phyloP scores from a whole-genome alignment of 2,113 vertebrate species.

The Tringa solitaria region DNA sequence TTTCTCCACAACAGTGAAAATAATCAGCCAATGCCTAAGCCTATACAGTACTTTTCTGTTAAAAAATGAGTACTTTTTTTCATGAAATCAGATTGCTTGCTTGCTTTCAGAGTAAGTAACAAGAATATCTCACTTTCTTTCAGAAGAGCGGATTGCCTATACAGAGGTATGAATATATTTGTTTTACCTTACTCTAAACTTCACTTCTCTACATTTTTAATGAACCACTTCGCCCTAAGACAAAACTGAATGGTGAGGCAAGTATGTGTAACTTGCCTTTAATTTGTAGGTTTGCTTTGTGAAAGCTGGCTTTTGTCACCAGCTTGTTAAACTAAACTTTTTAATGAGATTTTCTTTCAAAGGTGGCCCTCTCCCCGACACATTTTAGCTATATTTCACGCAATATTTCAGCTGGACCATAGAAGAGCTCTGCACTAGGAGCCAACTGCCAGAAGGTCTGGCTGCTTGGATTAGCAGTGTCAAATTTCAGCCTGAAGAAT shows the following conservation, averaged over 20 bases:
- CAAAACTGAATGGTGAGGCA: not conserved
- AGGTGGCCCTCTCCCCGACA: not conserved
- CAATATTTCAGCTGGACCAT: not conserved
- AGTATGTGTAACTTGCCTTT: not conserved
- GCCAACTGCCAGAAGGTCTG: not conserved
- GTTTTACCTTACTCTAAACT: not conserved
- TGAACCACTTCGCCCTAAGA: not conserved
- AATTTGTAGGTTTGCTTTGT: not conserved
- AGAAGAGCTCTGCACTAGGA: not conserved
- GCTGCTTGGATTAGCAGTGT: slow-evolving; percentile 5
- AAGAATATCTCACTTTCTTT: slow-evolving; percentile 40
- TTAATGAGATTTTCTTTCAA: slow-evolving; percentile 6
- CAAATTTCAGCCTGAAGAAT: slow-evolving; percentile 45
- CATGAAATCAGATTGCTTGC: not conserved
- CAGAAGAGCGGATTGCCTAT: slow-evolving; percentile 33
- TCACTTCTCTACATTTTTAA: not conserved
- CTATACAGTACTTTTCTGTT: not conserved
- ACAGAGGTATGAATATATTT: slow-evolving; percentile 49
- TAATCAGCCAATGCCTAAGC: not conserved
- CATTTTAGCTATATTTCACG: not conserved
- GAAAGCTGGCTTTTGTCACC: not conserved
- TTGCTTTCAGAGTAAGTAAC: slow-evolving; percentile 21
- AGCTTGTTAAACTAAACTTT: not conserved
- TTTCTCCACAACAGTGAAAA: not conserved
- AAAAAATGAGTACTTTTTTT: not conserved